phyloP scores from a whole-genome alignment of 2,888 invertebrate genomes.

The Machimus atricapillus region DNA sequence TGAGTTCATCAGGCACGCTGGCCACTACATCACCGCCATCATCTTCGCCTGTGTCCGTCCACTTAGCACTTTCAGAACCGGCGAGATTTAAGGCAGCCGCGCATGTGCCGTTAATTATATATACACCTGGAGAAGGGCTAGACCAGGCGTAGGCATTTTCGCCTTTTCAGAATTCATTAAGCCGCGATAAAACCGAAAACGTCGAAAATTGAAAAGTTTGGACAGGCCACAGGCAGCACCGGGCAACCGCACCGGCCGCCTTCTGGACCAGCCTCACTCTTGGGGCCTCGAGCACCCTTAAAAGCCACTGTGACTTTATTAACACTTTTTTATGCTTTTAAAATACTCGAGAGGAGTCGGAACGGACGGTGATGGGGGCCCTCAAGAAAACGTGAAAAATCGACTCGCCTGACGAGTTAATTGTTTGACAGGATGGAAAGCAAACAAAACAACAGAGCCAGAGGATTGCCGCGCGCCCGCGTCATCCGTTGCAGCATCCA shows the following conservation, averaged over 20 bases:
- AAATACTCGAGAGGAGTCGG: background rate
- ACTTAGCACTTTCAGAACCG: constrained; percentile 6
- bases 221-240: background rate
- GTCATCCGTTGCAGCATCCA: background rate
- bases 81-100: constrained; percentile 5
- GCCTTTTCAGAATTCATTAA: constrained; percentile 24
- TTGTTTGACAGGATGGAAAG: constrained; percentile 35
- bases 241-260: background rate
- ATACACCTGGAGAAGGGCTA: background rate
- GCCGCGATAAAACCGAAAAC: background rate
- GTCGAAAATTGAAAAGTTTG: background rate
- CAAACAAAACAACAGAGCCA: constrained; percentile 11
- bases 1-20: constrained; percentile 22
- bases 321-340: constrained; percentile 26
- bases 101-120: constrained; percentile 30
- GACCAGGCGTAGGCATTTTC: background rate
- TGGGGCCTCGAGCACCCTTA: background rate
- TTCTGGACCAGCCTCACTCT: background rate
- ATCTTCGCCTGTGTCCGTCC: background rate
- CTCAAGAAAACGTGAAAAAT: constrained; percentile 7
- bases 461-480: background rate
- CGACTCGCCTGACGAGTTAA: constrained; percentile 34
- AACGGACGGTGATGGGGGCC: background rate
- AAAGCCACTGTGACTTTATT: constrained; percentile 30
- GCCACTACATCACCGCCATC: background rate